Conservation (phyloP, 2,888 invertebrate genomes). For the Oscheius onirici region DNA sequence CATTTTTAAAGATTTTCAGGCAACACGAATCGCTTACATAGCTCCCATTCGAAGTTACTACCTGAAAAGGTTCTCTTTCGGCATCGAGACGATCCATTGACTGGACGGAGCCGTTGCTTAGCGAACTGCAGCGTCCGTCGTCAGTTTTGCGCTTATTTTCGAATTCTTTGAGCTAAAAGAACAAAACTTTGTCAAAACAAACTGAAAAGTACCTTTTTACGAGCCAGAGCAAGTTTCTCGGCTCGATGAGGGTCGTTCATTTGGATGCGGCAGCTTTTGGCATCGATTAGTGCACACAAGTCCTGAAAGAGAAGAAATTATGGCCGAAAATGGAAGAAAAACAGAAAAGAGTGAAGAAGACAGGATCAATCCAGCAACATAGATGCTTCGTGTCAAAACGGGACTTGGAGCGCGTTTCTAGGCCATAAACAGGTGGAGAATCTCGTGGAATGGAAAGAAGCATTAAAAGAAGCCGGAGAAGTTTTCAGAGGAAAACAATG, state of each 20-base stretch:
- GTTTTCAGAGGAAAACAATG: too few species aligned
- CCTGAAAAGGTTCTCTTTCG: slow-evolving; percentile 24
- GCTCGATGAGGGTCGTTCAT: slow-evolving; percentile 34
- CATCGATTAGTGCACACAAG: not conserved
- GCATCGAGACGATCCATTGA: slow-evolving; percentile 13
- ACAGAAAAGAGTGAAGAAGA: not conserved
- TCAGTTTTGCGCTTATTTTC: slow-evolving; percentile 41
- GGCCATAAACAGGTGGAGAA: too few species aligned
- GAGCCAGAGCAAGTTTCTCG: slow-evolving; percentile 57
- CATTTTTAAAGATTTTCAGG: not conserved
- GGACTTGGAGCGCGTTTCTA: not conserved
- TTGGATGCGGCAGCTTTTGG: not conserved
- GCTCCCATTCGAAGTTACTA: slow-evolving; percentile 7
- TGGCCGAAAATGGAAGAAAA: not conserved
- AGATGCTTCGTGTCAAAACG: slow-evolving; percentile 21
- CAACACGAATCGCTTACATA: slow-evolving; percentile 18
- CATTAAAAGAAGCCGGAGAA: too few species aligned
- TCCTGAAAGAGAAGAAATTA: not conserved
- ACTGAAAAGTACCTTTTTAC: slow-evolving; percentile 42
- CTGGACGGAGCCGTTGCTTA: slow-evolving; percentile 25
- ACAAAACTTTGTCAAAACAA: not conserved
- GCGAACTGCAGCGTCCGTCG: slow-evolving; percentile 25
- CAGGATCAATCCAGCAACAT: slow-evolving; percentile 14
- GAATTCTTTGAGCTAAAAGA: slow-evolving; percentile 54
- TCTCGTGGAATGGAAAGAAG: too few species aligned